phyloP scores from a whole-genome alignment of 1,140 invertebrate species.

The Latrodectus geometricus region DNA sequence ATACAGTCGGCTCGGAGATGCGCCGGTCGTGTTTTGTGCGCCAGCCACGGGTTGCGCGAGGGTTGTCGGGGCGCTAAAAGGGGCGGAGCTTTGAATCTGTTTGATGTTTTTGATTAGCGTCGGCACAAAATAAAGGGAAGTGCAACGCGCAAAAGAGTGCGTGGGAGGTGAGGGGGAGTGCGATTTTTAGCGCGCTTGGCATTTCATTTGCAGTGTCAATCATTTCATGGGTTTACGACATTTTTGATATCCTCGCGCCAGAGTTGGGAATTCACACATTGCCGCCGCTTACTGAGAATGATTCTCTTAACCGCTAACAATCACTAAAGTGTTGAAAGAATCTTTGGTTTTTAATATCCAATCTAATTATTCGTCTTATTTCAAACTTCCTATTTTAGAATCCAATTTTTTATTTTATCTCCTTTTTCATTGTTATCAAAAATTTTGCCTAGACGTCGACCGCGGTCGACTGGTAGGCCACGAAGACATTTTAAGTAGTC shows the following conservation, averaged over 20 bases:
- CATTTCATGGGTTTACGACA: constrained; percentile 32
- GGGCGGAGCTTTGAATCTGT: constrained; percentile 30
- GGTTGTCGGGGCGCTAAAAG: constrained; percentile 5
- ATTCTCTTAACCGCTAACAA: too few species aligned
- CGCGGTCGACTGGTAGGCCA: too few species aligned
- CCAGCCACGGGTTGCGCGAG: constrained; percentile 9
- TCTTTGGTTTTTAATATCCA: too few species aligned
- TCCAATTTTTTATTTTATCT: too few species aligned
- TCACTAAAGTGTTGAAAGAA: too few species aligned
- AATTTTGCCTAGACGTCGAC: too few species aligned
- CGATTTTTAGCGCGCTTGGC: constrained; percentile 37
- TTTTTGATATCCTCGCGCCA: constrained; percentile 11
- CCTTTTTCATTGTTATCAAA: too few species aligned
- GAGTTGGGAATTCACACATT: not conserved
- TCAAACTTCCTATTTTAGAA: too few species aligned
- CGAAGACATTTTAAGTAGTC: too few species aligned
- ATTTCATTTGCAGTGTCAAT: constrained; percentile 51
- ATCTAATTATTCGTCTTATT: too few species aligned
- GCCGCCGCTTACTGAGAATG: too few species aligned
- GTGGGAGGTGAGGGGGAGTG: not conserved
- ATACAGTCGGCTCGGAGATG: not conserved
- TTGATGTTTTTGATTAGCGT: constrained; percentile 57
- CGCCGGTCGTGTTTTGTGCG: constrained; percentile 15
- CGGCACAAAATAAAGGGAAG: constrained; percentile 41
- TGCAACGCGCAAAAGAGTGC: not conserved